Evolutionary conservation across 1,140 invertebrate genomes (phyloP).

Genomic region (Drosophila orena): DNA sequence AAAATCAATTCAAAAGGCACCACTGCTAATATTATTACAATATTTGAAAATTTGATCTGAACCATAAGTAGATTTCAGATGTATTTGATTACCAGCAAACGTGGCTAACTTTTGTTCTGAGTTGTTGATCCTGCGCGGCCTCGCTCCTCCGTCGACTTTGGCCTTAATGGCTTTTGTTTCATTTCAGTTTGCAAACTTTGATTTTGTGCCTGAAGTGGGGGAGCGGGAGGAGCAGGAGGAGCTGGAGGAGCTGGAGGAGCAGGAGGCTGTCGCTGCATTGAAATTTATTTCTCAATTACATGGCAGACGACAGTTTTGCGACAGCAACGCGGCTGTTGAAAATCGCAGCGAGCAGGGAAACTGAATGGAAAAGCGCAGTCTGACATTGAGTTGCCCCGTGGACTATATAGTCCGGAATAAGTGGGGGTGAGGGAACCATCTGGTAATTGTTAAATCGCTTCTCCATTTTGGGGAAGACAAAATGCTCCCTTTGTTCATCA

Average conservation of each 20-base stretch:
- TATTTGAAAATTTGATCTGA: neutral
- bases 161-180: slow-evolving; percentile 50
- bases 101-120: slow-evolving; percentile 11
- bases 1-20: neutral
- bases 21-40: neutral
- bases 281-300: slow-evolving; percentile 79
- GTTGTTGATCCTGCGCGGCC: slow-evolving; percentile 8
- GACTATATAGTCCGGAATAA: slow-evolving; percentile 55
- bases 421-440: slow-evolving; percentile 62
- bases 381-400: slow-evolving; percentile 55
- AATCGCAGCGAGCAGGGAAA: slow-evolving; percentile 14
- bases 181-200: slow-evolving; percentile 44
- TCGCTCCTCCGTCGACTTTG: slow-evolving; percentile 12
- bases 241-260: neutral
- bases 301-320: slow-evolving; percentile 70
- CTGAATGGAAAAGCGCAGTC: slow-evolving; percentile 14
- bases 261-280: slow-evolving; percentile 25
- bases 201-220: slow-evolving; percentile 29
- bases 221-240: neutral
- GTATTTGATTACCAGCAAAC: too few species aligned
- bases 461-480: slow-evolving; percentile 52
- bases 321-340: slow-evolving; percentile 38
- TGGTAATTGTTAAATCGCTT: slow-evolving; percentile 76
- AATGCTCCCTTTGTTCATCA: slow-evolving; percentile 73
- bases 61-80: neutral